A percentile compares a stretch with the other conserved stretches of the same genome.
These are phyloP conservation scores for Thunnus thynnus DNA, from an alignment of 2,113 vertebrate species.

Conservation along the genomic window DNA sequence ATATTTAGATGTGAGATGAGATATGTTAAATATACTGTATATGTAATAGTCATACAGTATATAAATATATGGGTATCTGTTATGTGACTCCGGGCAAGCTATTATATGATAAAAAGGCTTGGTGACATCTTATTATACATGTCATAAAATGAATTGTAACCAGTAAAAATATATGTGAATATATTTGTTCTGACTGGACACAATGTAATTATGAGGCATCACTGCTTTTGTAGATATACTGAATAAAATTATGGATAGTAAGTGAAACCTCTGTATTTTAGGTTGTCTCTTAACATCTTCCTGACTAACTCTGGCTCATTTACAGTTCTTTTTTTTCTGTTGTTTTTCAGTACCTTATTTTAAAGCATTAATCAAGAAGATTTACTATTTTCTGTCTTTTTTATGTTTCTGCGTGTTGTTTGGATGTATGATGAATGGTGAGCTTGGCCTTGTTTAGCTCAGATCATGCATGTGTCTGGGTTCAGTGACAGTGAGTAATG, in stretches of 20 bases:
- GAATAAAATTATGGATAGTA: too few species aligned
- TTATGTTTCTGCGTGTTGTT: not conserved
- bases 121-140: not conserved
- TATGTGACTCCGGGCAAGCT: not conserved
- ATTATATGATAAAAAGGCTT: not conserved
- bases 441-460: slow-evolving; percentile 18
- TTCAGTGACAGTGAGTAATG: slow-evolving; percentile 34
- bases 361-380: not conserved
- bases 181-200: too few species aligned
- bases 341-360: not conserved
- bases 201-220: too few species aligned
- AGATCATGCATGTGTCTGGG: slow-evolving; percentile 24
- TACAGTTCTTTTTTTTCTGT: too few species aligned
- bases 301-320: too few species aligned
- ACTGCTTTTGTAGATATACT: too few species aligned
- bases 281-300: too few species aligned
- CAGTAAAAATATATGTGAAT: not conserved
- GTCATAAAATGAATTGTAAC: not conserved
- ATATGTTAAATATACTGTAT: not conserved
- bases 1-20: too few species aligned
- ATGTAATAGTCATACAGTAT: not conserved
- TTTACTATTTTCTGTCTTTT: not conserved
- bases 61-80: not conserved
- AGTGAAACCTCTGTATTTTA: too few species aligned
- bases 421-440: slow-evolving; percentile 8